Evolutionary conservation across 2,797 vertebrate species (phyloP).

Genomic region (Otus scops): DNA sequence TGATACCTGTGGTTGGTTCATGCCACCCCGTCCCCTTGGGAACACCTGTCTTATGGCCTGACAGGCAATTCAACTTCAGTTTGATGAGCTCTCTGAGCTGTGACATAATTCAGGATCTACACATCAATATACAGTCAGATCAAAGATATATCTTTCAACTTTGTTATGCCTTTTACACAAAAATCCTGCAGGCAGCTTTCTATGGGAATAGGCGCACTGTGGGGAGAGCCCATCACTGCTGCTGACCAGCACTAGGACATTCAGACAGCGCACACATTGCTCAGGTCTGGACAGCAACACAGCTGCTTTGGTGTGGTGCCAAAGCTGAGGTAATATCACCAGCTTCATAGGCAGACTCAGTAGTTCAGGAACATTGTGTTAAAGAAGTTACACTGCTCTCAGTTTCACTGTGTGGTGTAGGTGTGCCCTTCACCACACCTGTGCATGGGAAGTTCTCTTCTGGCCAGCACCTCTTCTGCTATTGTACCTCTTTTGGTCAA

Average conservation of each 20-base stretch:
- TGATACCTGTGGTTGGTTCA: neutral
- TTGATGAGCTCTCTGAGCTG: neutral
- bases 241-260: neutral
- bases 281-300: neutral
- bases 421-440: fast-evolving
- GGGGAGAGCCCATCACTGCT: neutral
- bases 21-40: neutral
- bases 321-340: neutral
- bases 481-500: neutral
- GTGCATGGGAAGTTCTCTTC: neutral
- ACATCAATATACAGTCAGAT: neutral
- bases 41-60: neutral
- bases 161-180: neutral
- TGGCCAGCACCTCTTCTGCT: neutral
- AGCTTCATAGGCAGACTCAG: neutral
- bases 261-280: neutral
- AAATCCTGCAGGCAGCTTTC: neutral
- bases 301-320: neutral
- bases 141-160: neutral
- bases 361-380: neutral
- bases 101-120: neutral
- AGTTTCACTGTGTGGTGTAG: neutral
- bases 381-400: neutral
- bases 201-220: fast-evolving
- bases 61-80: neutral